phyloP scores from a whole-genome alignment of 2,797 vertebrate species.

The Myripristis murdjan region DNA sequence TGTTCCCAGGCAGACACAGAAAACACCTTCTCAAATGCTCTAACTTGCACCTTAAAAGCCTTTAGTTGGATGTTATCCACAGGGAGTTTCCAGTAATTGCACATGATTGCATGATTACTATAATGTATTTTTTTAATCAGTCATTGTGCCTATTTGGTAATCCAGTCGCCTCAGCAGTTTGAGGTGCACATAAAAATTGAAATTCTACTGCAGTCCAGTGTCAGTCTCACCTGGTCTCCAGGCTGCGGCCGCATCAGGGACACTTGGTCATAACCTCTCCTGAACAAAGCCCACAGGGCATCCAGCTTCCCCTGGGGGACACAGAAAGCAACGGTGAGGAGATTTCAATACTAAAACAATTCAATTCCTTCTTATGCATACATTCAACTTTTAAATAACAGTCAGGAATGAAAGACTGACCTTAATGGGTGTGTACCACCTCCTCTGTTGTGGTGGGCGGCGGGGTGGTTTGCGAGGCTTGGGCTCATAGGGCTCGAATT shows the following conservation, averaged over 20 bases:
- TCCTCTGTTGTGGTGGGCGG: constrained; percentile 82
- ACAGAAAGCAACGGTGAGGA: too few relatives aligned
- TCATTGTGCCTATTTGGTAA: not conserved
- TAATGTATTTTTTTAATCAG: constrained; percentile 25
- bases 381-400: too few relatives aligned
- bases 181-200: not conserved
- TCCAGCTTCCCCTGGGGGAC: constrained; percentile 93
- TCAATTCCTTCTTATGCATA: too few relatives aligned
- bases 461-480: constrained; percentile 91
- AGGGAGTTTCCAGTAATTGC: constrained; percentile 28
- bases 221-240: constrained; percentile 89
- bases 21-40: constrained; percentile 8
- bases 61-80: constrained; percentile 22
- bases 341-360: too few relatives aligned
- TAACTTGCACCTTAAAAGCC: constrained; percentile 12
- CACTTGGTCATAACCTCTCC: constrained; percentile 90
- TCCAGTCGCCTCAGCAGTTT: not conserved
- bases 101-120: constrained; percentile 27
- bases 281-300: constrained; percentile 90
- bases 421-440: constrained; percentile 93
- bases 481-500: constrained; percentile 93
- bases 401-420: constrained; percentile 63
- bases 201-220: not conserved
- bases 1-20: constrained; percentile 20
- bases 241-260: constrained; percentile 93